Evolutionary conservation across 1,140 invertebrate species (phyloP).

Genomic region (Macrobrachium nipponense): DNA sequence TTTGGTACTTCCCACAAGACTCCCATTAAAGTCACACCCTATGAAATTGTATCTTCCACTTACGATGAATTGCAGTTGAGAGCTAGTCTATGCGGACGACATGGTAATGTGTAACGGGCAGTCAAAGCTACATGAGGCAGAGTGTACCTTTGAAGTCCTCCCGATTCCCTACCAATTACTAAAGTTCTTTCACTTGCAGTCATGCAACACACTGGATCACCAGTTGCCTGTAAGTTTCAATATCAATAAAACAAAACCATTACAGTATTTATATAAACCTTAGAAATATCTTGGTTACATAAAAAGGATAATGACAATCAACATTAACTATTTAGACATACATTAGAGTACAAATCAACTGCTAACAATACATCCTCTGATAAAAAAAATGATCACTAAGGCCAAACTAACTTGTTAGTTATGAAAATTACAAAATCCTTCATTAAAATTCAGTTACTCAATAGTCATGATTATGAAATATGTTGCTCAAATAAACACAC

Average conservation of each 20-base stretch:
- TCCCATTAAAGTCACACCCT: no score
- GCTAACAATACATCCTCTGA: no score
- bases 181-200: constrained; percentile 83
- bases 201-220: constrained; percentile 86
- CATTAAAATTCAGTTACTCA: no score
- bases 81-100: constrained; percentile 80
- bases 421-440: no score
- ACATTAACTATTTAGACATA: no score
- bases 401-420: no score
- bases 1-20: no score
- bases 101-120: constrained; percentile 78
- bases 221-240: constrained; percentile 70
- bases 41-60: constrained; percentile 65
- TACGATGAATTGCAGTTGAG: constrained; percentile 92
- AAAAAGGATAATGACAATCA: no score
- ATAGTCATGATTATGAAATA: no score
- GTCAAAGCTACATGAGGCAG: constrained; percentile 86
- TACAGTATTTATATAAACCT: constrained; percentile 2
- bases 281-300: background rate
- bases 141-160: constrained; percentile 86
- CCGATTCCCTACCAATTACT: constrained; percentile 88
- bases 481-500: constrained; percentile 63
- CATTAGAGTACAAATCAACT: no score
- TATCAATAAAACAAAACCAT: no score
- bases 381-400: no score